Evolutionary conservation across 2,797 vertebrate species (phyloP).

Genomic region (Anabacerthia variegaticeps): DNA sequence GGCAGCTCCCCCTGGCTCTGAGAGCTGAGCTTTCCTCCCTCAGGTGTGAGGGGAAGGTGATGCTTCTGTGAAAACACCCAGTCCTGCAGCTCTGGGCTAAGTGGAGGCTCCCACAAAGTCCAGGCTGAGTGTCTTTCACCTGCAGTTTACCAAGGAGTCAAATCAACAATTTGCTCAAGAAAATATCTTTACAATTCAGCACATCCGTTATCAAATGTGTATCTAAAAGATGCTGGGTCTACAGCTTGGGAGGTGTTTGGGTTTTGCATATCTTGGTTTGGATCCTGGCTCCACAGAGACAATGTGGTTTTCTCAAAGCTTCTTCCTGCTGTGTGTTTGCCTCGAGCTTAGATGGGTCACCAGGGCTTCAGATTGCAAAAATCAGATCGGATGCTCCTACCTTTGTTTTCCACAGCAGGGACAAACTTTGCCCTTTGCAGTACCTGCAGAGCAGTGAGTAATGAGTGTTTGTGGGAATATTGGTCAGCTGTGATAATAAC

Average conservation of each 20-base stretch:
- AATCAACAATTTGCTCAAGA: background rate
- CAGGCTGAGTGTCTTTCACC: background rate
- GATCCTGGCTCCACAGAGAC: background rate
- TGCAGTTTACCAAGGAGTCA: background rate
- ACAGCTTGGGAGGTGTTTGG: background rate
- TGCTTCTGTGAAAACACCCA: background rate
- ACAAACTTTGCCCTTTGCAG: slow-evolving; percentile 41
- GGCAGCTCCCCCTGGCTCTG: slow-evolving; percentile 29
- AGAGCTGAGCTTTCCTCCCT: background rate
- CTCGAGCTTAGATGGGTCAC: background rate
- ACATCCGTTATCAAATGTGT: background rate
- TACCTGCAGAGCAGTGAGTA: background rate
- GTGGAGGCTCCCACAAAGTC: background rate
- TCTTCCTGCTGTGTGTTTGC: slow-evolving; percentile 42
- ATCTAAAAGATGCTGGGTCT: background rate
- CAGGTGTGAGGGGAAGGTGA: background rate
- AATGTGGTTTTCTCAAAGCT: background rate
- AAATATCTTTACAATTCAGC: background rate
- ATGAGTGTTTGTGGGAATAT: slow-evolving; percentile 18
- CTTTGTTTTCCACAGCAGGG: slow-evolving; percentile 34
- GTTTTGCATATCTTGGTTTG: background rate
- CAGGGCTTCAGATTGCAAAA: slow-evolving; percentile 5
- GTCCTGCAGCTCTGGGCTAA: background rate
- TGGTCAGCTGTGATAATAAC: background rate
- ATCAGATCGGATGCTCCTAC: background rate